Percentiles rank a stretch among this genome's conserved stretches.
These are phyloP conservation scores for Ptychodera flava DNA, from an alignment of 35 echinoderm and acorn worm genomes.

Conservation along the genomic window DNA sequence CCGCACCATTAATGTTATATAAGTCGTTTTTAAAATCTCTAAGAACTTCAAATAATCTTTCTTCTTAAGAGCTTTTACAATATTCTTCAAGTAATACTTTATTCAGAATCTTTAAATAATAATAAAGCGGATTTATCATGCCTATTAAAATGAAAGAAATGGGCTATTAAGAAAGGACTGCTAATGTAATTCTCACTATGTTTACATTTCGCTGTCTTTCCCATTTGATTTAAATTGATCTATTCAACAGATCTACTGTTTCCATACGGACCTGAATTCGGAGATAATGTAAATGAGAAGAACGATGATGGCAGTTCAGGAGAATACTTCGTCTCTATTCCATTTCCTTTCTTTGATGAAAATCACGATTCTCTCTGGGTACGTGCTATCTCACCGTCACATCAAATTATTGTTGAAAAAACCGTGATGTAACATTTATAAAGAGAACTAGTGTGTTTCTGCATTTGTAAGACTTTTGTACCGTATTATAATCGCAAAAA, in stretches of 20 bases:
- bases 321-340: slow-evolving; percentile 17
- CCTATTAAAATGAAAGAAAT: no score
- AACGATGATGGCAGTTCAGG: slow-evolving; percentile 41
- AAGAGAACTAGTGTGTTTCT: neutral
- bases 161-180: no score
- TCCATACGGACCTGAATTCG: slow-evolving; percentile 33
- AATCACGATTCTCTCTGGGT: neutral
- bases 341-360: slow-evolving; percentile 15
- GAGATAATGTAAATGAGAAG: slow-evolving; percentile 13
- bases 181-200: no score
- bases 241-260: slow-evolving; percentile 57
- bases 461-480: neutral
- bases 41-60: no score
- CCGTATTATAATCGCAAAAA: neutral
- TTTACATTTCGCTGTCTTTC: no score
- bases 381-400: neutral
- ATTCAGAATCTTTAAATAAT: no score
- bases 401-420: neutral
- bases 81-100: no score
- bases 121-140: no score
- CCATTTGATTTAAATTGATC: no score
- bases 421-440: neutral
- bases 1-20: no score
- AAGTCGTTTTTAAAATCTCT: no score
- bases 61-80: no score